phyloP scores from a whole-genome alignment of 2,113 vertebrate species.

The Rhodinocichla rosea region DNA sequence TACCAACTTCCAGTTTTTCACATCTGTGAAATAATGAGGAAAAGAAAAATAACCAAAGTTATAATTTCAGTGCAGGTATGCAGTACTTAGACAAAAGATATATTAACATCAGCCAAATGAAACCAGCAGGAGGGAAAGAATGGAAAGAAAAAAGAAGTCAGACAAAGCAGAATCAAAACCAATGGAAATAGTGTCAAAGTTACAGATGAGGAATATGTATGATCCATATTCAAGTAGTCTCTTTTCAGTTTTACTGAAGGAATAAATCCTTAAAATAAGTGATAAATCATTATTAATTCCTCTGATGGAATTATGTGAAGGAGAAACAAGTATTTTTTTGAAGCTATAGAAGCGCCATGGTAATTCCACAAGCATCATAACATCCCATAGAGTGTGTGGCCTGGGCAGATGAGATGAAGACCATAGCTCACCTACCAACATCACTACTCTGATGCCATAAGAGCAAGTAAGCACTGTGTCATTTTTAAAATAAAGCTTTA shows the following conservation, averaged over 20 bases:
- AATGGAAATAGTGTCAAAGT: not conserved
- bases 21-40: not conserved
- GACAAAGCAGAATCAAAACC: not conserved
- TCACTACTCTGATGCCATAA: not conserved
- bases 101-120: not conserved
- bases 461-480: not conserved
- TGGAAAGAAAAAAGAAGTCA: not conserved
- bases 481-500: not conserved
- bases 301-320: not conserved
- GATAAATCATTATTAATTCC: not conserved
- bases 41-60: not conserved
- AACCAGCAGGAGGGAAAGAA: not conserved
- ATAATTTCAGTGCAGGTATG: not conserved
- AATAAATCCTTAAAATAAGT: not conserved
- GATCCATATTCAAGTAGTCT: not conserved
- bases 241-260: not conserved
- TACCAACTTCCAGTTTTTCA: not conserved
- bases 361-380: not conserved
- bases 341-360: not conserved
- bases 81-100: not conserved
- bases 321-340: not conserved
- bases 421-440: not conserved
- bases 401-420: not conserved
- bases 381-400: not conserved
- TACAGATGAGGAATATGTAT: not conserved